Conservation (phyloP, 2,888 invertebrate genomes). For the Coelinius sp. region DNA sequence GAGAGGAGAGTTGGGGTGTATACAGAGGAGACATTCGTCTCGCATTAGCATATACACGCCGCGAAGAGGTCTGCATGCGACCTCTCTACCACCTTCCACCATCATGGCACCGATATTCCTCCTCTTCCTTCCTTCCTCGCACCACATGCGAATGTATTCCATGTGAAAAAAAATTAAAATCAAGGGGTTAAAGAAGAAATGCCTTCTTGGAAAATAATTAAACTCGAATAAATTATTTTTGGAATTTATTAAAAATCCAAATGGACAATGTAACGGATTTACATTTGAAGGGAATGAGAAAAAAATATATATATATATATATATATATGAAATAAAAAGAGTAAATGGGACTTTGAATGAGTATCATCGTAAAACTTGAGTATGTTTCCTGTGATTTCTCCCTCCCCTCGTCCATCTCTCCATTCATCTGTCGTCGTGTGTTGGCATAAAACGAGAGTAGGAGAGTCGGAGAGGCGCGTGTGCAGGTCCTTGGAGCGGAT, state of each 20-base stretch:
- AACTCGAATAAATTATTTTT: slow-evolving; percentile 11
- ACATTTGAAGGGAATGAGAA: not conserved
- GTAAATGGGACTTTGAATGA: slow-evolving; percentile 26
- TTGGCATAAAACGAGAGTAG: slow-evolving; percentile 31
- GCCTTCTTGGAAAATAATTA: slow-evolving; percentile 3
- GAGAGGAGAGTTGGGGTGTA: slow-evolving; percentile 50
- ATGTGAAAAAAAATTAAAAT: not conserved
- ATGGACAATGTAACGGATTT: slow-evolving; percentile 12
- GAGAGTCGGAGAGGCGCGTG: slow-evolving; percentile 40
- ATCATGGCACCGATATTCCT: slow-evolving; percentile 22
- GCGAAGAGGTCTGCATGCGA: slow-evolving; percentile 53
- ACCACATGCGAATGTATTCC: not conserved
- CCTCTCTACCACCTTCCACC: slow-evolving; percentile 31
- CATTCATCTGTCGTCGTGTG: slow-evolving; percentile 24
- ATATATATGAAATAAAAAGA: slow-evolving; percentile 19
- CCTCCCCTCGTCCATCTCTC: slow-evolving; percentile 24
- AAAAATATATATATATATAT: not conserved
- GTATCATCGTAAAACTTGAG: slow-evolving; percentile 36
- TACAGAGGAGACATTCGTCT: slow-evolving; percentile 68
- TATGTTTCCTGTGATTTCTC: slow-evolving; percentile 28
- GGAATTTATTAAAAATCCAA: slow-evolving; percentile 4
- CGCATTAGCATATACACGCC: slow-evolving; percentile 71
- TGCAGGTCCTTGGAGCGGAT: slow-evolving; percentile 56
- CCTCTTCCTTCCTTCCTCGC: slow-evolving; percentile 31
- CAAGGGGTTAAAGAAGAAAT: not conserved